These are phyloP conservation scores for Rhopalosiphum maidis DNA, from an alignment of 1,140 invertebrate species.

Conservation along the genomic window DNA sequence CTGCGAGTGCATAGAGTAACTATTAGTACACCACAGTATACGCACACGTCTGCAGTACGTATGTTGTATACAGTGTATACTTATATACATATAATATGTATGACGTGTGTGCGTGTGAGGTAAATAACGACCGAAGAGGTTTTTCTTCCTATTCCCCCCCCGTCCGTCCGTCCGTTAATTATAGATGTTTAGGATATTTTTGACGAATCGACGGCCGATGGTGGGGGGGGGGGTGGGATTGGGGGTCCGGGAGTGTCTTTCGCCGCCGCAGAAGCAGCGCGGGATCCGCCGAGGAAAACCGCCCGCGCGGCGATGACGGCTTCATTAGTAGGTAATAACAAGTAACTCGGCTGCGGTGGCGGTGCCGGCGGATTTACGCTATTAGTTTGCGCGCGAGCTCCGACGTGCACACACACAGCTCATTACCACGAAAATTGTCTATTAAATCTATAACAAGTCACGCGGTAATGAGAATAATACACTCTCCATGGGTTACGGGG, in stretches of 20 bases:
- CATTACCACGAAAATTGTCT: conserved; percentile 54
- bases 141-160: neutral
- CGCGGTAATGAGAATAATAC: conserved; percentile 47
- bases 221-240: accelerated
- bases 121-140: neutral
- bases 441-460: conserved; percentile 55
- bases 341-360: neutral
- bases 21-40: too few species aligned
- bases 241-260: neutral
- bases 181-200: neutral
- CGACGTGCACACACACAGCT: neutral
- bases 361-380: neutral
- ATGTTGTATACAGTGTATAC: too few species aligned
- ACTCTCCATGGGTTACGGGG: neutral
- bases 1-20: too few species aligned
- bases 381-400: conserved; percentile 38
- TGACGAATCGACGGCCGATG: neutral
- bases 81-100: too few species aligned
- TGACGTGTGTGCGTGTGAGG: neutral
- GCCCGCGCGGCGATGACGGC: neutral
- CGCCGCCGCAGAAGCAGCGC: neutral
- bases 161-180: neutral
- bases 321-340: conserved; percentile 31
- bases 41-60: too few species aligned
- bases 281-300: neutral